Evolutionary conservation across 1,140 invertebrate species (phyloP), one percentile per base, ranked within the genome.

Genomic region (Lepidurus arcticus): DNA sequence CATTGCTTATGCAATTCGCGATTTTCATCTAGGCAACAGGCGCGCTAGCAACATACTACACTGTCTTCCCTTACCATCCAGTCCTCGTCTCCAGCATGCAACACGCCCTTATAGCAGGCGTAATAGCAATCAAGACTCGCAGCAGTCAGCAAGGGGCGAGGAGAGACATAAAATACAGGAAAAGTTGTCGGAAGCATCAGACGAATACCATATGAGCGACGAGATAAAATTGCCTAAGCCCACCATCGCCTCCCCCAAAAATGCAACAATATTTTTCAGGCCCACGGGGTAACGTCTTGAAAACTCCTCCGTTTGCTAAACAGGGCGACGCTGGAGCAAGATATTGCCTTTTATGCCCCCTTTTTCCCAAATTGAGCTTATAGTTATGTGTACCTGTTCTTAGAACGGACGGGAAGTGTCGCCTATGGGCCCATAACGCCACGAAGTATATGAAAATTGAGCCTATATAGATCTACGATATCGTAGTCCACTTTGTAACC

Each of bases 1-100:
- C 53, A 9, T 65, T 65, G 53, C 53, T 65, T 65, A 65, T 65
- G 53, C 53, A 65, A 65, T 65, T 65, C 53, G 53, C 53, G 53
- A 65, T 65, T 65, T 65, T 65, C 53, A 65, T 65, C 9, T 9
- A 16, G 13, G 53, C 53, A 65, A 65, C 53, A 65, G 53, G 8
- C 16, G 16, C 16, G 21, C 7, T 65, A 65, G 53, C 53, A 65
- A 65, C 53, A 65, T 21, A n/a, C 45, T 47, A 1, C 45, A 10
- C 16, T 16, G 16, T 16, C 10, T 11, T 16, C 45, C 53, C n/a
- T 9, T n/a, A 21, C 21, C 8, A 16, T 65, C 53, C 53, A 65
- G 34, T 34, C 53, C 16, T 21, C 16, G 16, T n/a, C n/a, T n/a
- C n/a, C 7, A 10, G 13, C n/a, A 65, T 65, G 53, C 53, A 65